Evolutionary conservation across 2,888 invertebrate genomes (phyloP).

Genomic region (Hydrotaea diabolus): DNA sequence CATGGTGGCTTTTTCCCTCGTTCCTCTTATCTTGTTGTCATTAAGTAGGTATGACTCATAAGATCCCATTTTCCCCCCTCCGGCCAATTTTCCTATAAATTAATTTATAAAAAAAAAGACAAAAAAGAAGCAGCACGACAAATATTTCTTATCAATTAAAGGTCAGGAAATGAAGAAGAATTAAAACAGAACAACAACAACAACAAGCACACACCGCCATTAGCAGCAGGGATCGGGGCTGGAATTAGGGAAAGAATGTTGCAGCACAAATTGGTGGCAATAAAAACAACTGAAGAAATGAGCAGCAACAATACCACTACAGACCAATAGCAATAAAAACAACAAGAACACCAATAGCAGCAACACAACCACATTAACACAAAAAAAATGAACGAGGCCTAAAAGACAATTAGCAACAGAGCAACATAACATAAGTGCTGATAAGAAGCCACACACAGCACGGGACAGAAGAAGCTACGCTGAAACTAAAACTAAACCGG

Average conservation of each 20-base stretch:
- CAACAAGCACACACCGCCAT: neutral
- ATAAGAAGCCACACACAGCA: slow-evolving; percentile 65
- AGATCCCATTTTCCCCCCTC: slow-evolving; percentile 32
- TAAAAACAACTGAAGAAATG: slow-evolving; percentile 22
- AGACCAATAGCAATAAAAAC: neutral
- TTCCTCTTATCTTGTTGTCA: slow-evolving; percentile 20
- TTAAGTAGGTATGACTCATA: slow-evolving; percentile 40
- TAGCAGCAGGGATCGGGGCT: neutral
- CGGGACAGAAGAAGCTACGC: slow-evolving; percentile 45
- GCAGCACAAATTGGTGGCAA: slow-evolving; percentile 50
- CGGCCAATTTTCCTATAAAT: slow-evolving; percentile 23
- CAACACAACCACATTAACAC: slow-evolving; percentile 21
- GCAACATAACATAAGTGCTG: slow-evolving; percentile 62
- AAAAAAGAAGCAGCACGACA: slow-evolving; percentile 60
- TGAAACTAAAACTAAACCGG: neutral
- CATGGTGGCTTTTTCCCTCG: slow-evolving; percentile 24
- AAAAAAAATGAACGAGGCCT: slow-evolving; percentile 34
- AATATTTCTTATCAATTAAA: slow-evolving; percentile 65
- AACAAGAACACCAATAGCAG: slow-evolving; percentile 24
- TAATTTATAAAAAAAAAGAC: slow-evolving; percentile 44
- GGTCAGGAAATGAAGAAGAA: slow-evolving; percentile 47
- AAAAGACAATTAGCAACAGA: slow-evolving; percentile 64
- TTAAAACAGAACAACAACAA: slow-evolving; percentile 43
- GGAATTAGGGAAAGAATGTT: slow-evolving; percentile 49
- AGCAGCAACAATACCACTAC: slow-evolving; percentile 15